Evolutionary conservation across 2,797 vertebrate species (phyloP), one percentile per base, ranked within the genome.

Genomic region (Eutrigla gurnardus): DNA sequence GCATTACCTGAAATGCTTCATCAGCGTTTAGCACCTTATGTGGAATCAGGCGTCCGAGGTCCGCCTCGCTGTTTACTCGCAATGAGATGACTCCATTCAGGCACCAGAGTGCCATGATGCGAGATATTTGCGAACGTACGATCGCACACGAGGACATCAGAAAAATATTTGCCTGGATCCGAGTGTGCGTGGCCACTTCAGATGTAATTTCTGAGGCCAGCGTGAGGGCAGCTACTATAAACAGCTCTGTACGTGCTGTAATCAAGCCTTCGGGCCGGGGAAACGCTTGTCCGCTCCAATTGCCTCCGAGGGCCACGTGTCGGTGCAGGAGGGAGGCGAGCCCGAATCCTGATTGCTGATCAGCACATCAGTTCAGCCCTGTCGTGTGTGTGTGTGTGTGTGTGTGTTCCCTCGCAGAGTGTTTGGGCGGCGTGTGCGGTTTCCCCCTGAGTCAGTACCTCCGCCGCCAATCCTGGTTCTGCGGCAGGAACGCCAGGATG

Each of bases 401-500:
- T 12, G 0, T 73, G 45, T 81, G 67, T 84, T 65, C 25, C 58
- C 50, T 77, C 15, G 4, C 85, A 95, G 95, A 90, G 42, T 49
- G 71, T 73, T 65, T 43, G 11, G 35, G 49, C 14, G 42, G 70
- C 10, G 75, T 62, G 43, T 94, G 81, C 68, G 95, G 95, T 50
- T 95, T 96, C 87, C 95, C 95, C 70, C 90, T 96, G 92, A 95
- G 95, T 74, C 93, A 78, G 73, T 91, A 93, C 89, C 90, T 96
- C 73, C 88, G 82, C 46, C 74, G 82, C 50, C 86, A 71, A 70
- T 75, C 89, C 54, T 94, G 91, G 86, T 94, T 93, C 85, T 96
- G 95, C 15, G 95, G 95, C 74, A 85, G 95, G 60, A 96, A 96
- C 15, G 95, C 94, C 83, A 93, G 95, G 88, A 95, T 96, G 95